Base-by-base conservation (phyloP, 1,140 invertebrate genomes). In the Dinoponera quadriceps region DNA sequence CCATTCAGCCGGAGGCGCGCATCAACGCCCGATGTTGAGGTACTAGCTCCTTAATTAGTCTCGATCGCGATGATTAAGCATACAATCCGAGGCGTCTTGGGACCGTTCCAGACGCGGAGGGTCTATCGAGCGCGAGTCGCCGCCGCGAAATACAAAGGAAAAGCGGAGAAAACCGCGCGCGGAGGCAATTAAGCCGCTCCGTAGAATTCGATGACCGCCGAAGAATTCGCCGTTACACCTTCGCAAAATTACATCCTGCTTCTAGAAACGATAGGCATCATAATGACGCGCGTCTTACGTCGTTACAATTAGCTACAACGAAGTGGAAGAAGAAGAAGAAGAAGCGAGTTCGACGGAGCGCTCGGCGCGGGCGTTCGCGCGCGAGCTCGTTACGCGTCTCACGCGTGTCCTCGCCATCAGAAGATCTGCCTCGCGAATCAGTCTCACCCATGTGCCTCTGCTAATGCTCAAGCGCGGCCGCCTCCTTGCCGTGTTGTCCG, bases 361-460 rank as follows among this genome's bases (percentile, higher is more conserved):
- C 68, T 51, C 55, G 18, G 57, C 55, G 68, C 54, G 69, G 69
- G 55, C 60, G 25, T 81, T 84, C 65, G 63, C 68, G 71, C 48
- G 78, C 60, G 68, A 55, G 60, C 84, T 85, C 85, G 68, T 86
- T 80, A 88, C 85, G 82, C 83, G 75, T 85, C 84, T 85, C 87
- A 85, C 75, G 83, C 83, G 54, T 84, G 84, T 85, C 84, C 83
- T 82, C 87, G 51, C 55, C 57, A 71, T 78, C 84, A 83, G 84
- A 68, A 85, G 83, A 88, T 89, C 87, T 88, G 87, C 73, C 83
- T 87, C 78, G 73, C 87, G 75, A 88, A 80, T 88, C 83, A 88
- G 86, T 88, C 84, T 89, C 86, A 86, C 62, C 71, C 71, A 55
- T 88, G 80, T 80, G 84, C 69, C 80, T 89, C 63, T 55, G 71